Conservation (phyloP, 1,140 invertebrate genomes). For the Drosophila jambulina region DNA sequence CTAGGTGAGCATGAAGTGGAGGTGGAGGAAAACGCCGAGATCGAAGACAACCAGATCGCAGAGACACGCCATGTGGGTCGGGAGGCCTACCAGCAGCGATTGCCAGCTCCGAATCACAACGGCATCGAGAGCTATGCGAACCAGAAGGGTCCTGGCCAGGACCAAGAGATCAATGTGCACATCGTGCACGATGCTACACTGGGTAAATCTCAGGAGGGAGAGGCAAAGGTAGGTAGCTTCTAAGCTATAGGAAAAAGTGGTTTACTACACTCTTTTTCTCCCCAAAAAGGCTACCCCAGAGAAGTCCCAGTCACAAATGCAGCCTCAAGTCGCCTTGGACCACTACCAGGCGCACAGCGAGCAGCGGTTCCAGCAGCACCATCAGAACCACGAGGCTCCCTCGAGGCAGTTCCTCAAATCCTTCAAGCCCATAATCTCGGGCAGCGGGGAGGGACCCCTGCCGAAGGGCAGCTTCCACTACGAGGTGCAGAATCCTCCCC, state of each 20-base stretch:
- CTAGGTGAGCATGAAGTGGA: constrained; percentile 67
- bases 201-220: constrained; percentile 25
- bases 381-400: constrained; percentile 58
- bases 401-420: constrained; percentile 75
- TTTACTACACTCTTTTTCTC: neutral
- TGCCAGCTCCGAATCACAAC: constrained; percentile 37
- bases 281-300: neutral
- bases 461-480: constrained; percentile 74
- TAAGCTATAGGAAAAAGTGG: fast-evolving
- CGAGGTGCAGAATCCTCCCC: constrained; percentile 44
- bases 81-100: constrained; percentile 49
- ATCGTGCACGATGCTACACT: constrained; percentile 58
- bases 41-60: constrained; percentile 78
- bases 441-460: constrained; percentile 45
- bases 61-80: constrained; percentile 63
- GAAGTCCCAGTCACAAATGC: neutral
- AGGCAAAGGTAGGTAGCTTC: neutral
- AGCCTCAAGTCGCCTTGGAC: constrained; percentile 25
- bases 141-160: constrained; percentile 56
- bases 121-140: constrained; percentile 55
- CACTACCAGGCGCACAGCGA: constrained; percentile 61
- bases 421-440: constrained; percentile 69
- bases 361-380: constrained; percentile 48
- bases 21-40: constrained; percentile 54
- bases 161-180: constrained; percentile 75